phyloP scores from a whole-genome alignment of 2,797 vertebrate species.

The Ceryle rudis region DNA sequence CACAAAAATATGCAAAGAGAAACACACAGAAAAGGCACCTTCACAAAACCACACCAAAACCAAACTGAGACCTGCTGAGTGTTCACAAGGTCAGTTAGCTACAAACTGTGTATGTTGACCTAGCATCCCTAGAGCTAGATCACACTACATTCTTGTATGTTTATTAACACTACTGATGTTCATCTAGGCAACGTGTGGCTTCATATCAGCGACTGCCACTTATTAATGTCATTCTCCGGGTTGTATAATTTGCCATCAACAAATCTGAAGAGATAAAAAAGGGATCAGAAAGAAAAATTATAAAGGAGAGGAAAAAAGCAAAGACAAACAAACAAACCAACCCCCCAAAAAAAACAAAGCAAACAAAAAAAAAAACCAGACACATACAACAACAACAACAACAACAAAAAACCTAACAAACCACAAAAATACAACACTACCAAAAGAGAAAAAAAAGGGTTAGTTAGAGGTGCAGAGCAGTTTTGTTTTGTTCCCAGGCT shows the following conservation, averaged over 20 bases:
- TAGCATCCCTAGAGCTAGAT: not conserved
- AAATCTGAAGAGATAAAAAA: not conserved
- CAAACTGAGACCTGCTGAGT: not conserved
- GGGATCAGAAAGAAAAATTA: not conserved
- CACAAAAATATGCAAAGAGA: not conserved
- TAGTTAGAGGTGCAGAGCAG: not conserved
- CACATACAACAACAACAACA: too few relatives aligned
- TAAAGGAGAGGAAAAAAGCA: not conserved
- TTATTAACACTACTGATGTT: not conserved
- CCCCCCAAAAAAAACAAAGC: too few relatives aligned
- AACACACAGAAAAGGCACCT: not conserved
- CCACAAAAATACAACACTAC: too few relatives aligned
- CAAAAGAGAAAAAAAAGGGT: not conserved
- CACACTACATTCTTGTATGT: accelerated
- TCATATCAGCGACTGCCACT: not conserved
- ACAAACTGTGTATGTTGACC: not conserved
- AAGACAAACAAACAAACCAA: not conserved
- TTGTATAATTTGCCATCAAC: not conserved
- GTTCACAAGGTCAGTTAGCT: not conserved
- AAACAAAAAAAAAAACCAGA: too few relatives aligned
- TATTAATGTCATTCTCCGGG: not conserved
- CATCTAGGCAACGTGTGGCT: not conserved
- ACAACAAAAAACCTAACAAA: too few relatives aligned
- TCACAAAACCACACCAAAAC: slow-evolving; percentile 28
- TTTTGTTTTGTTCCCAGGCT: not conserved